phyloP scores from a whole-genome alignment of 2,797 vertebrate genomes.

The Glossophaga mutica region DNA sequence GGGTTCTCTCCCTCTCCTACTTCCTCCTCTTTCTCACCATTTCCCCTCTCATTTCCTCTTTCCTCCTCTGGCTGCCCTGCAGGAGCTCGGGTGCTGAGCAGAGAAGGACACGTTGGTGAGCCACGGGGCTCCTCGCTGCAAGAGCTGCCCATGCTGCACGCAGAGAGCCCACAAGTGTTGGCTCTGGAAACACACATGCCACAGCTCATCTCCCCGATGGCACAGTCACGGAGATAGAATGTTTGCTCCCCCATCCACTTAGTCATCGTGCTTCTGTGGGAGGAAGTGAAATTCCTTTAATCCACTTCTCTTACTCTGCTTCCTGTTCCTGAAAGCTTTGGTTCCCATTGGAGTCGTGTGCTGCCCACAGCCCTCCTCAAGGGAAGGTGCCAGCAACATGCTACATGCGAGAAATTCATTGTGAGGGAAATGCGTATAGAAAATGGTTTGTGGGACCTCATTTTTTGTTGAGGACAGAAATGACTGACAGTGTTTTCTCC shows the following conservation, averaged over 20 bases:
- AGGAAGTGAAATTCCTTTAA: neutral
- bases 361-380: neutral
- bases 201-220: no score
- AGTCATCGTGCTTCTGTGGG: neutral
- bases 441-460: neutral
- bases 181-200: no score
- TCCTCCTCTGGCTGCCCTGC: neutral
- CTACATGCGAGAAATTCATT: neutral
- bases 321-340: neutral
- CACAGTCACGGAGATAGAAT: neutral
- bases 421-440: neutral
- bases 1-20: neutral
- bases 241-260: accelerated
- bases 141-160: accelerated
- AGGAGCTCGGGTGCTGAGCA: neutral
- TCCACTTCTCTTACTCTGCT: neutral
- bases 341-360: neutral
- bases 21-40: neutral
- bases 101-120: neutral
- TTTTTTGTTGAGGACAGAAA: slow-evolving; percentile 15
- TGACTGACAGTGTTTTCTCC: neutral
- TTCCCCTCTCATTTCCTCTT: neutral
- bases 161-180: accelerated
- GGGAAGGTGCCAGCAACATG: neutral
- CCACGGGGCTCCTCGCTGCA: neutral